phyloP scores from a whole-genome alignment of 2,113 vertebrate genomes.

The Phylloscopus trochiloides region DNA sequence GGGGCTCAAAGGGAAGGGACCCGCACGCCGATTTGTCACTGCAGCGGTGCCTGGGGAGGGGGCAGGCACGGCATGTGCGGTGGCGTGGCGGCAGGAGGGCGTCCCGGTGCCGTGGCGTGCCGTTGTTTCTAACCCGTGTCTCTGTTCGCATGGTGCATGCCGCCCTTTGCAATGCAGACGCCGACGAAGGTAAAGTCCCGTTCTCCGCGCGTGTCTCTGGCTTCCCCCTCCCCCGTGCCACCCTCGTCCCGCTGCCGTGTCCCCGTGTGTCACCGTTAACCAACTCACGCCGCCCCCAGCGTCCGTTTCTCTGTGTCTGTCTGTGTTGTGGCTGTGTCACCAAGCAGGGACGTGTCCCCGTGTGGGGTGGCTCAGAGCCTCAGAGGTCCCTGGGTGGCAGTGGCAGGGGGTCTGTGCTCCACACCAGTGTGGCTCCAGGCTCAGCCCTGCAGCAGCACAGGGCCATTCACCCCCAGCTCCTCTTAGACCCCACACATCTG shows the following conservation, averaged over 20 bases:
- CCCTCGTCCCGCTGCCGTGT: fast-evolving
- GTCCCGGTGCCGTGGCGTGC: neutral
- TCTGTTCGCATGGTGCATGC: constrained; percentile 98
- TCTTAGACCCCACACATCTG: neutral
- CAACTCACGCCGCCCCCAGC: neutral
- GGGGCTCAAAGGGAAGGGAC: neutral
- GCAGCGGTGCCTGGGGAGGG: fast-evolving
- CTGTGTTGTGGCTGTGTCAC: fast-evolving
- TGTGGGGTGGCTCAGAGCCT: neutral
- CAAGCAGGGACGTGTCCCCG: fast-evolving
- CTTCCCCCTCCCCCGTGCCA: neutral
- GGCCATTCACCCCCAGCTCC: fast-evolving
- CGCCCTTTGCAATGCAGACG: constrained; percentile 89
- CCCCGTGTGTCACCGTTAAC: constrained; percentile 29
- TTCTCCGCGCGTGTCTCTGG: neutral
- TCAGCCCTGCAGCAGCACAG: neutral
- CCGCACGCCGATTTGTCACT: fast-evolving
- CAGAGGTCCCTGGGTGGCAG: neutral
- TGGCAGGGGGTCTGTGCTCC: fast-evolving
- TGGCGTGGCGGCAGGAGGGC: neutral
- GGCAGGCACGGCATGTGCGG: neutral
- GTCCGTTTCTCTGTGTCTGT: neutral
- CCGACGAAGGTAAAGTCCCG: constrained; percentile 89
- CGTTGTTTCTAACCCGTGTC: constrained; percentile 80
- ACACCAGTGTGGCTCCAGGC: neutral